These are phyloP conservation scores for Sternotherus odoratus DNA, from an alignment of 2,797 vertebrate species.

Conservation along the genomic window DNA sequence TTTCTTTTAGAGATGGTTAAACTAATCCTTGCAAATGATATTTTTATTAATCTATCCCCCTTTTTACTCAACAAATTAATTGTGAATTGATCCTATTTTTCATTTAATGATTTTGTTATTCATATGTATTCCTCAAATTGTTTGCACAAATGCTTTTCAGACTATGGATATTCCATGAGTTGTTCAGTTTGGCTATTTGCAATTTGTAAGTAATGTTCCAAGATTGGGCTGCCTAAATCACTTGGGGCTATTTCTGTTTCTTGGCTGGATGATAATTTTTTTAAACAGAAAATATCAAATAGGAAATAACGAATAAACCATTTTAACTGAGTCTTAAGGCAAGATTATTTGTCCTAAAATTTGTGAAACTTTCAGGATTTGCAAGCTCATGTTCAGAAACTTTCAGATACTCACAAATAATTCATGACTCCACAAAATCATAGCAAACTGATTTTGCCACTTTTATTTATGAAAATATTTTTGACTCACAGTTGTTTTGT, in stretches of 20 bases:
- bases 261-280: neutral
- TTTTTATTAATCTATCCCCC: neutral
- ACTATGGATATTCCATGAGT: neutral
- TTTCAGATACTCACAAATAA: neutral
- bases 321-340: neutral
- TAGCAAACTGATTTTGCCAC: neutral
- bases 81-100: constrained; percentile 9
- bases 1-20: constrained; percentile 7
- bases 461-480: neutral
- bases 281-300: neutral
- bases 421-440: neutral
- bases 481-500: neutral
- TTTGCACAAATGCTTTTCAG: neutral
- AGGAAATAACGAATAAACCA: neutral
- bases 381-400: neutral
- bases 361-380: neutral
- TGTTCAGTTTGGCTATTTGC: neutral
- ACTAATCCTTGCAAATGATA: neutral
- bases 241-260: neutral
- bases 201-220: neutral
- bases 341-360: neutral
- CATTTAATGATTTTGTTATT: constrained; percentile 10
- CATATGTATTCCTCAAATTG: neutral
- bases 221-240: neutral
- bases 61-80: neutral